Base-by-base conservation (phyloP, 2,888 invertebrate genomes). In the Adela reaumurella region DNA sequence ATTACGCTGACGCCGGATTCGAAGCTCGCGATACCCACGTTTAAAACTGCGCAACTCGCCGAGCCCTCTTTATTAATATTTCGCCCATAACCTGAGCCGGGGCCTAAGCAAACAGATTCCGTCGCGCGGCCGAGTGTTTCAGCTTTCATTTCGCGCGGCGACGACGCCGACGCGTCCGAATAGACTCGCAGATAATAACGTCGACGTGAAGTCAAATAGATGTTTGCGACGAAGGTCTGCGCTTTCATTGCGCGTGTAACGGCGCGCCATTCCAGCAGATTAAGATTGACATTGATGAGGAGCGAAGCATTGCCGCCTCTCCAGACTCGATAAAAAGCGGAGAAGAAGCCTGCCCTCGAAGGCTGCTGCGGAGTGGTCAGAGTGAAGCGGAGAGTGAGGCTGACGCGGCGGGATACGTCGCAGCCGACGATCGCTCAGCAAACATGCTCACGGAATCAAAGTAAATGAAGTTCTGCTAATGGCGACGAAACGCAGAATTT, bases 41-140 rank as follows among this genome's bases (percentile, higher is more conserved):
- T 35, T 35, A 14, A 35, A 35, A 35, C 35, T 35, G 35, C 35
- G n/a, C 35, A 14, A 35, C 35, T 4, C 35, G 35, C 35, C 48
- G 54, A 58, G 60, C 56, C 57, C 60, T 66, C 62, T 65, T 65
- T 65, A 67, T 68, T 68, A 65, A 68, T 69, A 67, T 73, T 70
- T 64, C 67, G 68, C 66, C 63, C 67, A 65, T 69, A 69, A 70
- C 70, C 67, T 71, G 59, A 59, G 63, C 58, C 62, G 64, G 61
- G n/a, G 61, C 74, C 74, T 78, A 77, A 80, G 74, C 74, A 77
- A 77, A 74, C 70, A 72, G 72, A 71, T 68, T 71, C 70, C 67
- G 67, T 58, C 58, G 61, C 60, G 66, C 65, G 60, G 58, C 64
- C 68, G 70, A 78, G 79, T 71, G 78, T 67, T 80, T 71, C 69